phyloP scores from a whole-genome alignment of 1,140 invertebrate species.

The Augochlora pura region DNA sequence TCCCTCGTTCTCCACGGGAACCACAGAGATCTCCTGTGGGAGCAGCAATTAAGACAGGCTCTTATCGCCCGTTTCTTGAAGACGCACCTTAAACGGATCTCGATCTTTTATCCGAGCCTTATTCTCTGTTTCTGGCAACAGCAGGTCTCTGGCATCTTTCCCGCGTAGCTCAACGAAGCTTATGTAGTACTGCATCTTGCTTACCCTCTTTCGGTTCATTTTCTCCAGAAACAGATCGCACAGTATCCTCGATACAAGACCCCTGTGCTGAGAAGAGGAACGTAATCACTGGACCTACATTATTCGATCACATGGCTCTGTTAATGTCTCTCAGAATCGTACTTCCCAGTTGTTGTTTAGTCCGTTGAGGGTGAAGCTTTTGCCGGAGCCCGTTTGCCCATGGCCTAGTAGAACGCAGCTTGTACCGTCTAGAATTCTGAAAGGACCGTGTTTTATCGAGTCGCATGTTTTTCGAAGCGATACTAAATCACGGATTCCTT shows the following conservation, averaged over 20 bases:
- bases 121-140: conserved; percentile 19
- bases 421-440: conserved; percentile 55
- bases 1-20: conserved; percentile 29
- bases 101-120: conserved; percentile 35
- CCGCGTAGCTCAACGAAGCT: conserved; percentile 56
- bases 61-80: neutral
- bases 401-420: conserved; percentile 53
- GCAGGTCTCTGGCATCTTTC: conserved; percentile 48
- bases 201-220: conserved; percentile 23
- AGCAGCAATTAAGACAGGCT: too few species aligned
- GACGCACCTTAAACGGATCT: conserved; percentile 54
- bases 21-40: conserved; percentile 42
- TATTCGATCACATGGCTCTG: neutral
- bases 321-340: neutral
- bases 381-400: conserved; percentile 60
- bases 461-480: too few species aligned
- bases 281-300: neutral
- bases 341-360: conserved; percentile 56
- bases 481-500: too few species aligned
- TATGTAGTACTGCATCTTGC: conserved; percentile 48
- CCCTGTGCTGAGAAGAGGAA: conserved; percentile 56
- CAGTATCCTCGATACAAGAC: conserved; percentile 48
- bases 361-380: conserved; percentile 57
- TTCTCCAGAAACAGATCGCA: conserved; percentile 54
- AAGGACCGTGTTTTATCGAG: conserved; percentile 1